Conservation (phyloP, 1,140 invertebrate species). For the Bombyx mandarina region DNA sequence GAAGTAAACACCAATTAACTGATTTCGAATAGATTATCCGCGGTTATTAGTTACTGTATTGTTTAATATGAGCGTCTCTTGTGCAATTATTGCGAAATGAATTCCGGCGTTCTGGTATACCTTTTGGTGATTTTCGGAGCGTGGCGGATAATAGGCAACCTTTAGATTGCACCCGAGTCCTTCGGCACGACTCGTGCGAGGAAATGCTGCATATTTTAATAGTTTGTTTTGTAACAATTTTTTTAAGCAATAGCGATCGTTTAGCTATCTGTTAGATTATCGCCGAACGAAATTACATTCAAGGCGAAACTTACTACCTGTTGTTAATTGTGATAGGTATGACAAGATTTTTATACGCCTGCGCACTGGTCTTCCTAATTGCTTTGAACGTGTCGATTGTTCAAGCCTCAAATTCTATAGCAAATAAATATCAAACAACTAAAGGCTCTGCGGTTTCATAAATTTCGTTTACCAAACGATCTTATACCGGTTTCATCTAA, state of each 20-base stretch:
- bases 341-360: constrained; percentile 15
- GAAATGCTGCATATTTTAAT: constrained; percentile 61
- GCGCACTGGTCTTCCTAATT: constrained; percentile 25
- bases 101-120: constrained; percentile 57
- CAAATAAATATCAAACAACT: constrained; percentile 27
- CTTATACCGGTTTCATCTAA: constrained; percentile 25
- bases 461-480: constrained; percentile 19
- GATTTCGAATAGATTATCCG: constrained; percentile 54
- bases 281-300: constrained; percentile 5
- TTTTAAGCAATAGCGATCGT: constrained; percentile 27
- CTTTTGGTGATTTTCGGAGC: constrained; percentile 68
- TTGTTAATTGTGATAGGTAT: constrained; percentile 25
- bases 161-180: constrained; percentile 63
- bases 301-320: constrained; percentile 2
- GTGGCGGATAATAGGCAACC: constrained; percentile 67
- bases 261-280: constrained; percentile 23
- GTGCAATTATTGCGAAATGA: constrained; percentile 65
- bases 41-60: constrained; percentile 58
- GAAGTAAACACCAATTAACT: constrained; percentile 59
- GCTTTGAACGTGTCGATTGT: constrained; percentile 36
- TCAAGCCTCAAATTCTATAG: constrained; percentile 28
- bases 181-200: constrained; percentile 46
- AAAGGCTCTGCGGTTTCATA: constrained; percentile 21
- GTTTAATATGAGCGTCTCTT: constrained; percentile 62
- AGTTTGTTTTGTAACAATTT: constrained; percentile 38